Conservation (phyloP, 2,888 invertebrate species). For the Cheilosia grossa region DNA sequence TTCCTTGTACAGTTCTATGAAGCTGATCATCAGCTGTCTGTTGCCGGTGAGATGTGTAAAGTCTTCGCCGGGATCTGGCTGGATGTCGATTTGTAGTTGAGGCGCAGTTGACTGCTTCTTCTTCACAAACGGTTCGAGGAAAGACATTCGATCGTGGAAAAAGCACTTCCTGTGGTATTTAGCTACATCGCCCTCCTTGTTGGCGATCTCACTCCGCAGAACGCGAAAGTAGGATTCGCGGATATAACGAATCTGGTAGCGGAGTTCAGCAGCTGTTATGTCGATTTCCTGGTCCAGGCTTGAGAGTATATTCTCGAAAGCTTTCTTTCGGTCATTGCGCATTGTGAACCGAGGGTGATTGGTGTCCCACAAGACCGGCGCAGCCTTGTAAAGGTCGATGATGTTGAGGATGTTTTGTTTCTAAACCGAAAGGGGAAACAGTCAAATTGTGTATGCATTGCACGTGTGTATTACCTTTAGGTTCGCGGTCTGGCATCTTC, state of each 20-base stretch:
- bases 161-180: conserved; percentile 13
- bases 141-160: conserved; percentile 43
- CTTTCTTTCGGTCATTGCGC: not conserved
- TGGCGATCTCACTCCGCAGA: not conserved
- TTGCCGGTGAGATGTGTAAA: conserved; percentile 46
- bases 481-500: not conserved
- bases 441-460: not conserved
- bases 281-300: not conserved
- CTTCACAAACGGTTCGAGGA: conserved; percentile 40
- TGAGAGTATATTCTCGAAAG: not conserved
- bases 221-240: not conserved
- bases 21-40: conserved; percentile 36
- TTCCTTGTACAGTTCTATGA: conserved; percentile 44
- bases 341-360: not conserved
- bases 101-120: conserved; percentile 18
- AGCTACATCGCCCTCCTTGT: not conserved
- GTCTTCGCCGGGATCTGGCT: conserved; percentile 14
- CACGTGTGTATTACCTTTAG: not conserved
- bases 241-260: conserved; percentile 1
- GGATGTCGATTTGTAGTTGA: not conserved
- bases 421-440: not conserved
- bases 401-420: not conserved
- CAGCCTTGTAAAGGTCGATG: not conserved
- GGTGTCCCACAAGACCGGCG: conserved; percentile 5
- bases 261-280: not conserved